Evolutionary conservation across 2,113 vertebrate species (phyloP).

Genomic region (Zosterops japonicus): DNA sequence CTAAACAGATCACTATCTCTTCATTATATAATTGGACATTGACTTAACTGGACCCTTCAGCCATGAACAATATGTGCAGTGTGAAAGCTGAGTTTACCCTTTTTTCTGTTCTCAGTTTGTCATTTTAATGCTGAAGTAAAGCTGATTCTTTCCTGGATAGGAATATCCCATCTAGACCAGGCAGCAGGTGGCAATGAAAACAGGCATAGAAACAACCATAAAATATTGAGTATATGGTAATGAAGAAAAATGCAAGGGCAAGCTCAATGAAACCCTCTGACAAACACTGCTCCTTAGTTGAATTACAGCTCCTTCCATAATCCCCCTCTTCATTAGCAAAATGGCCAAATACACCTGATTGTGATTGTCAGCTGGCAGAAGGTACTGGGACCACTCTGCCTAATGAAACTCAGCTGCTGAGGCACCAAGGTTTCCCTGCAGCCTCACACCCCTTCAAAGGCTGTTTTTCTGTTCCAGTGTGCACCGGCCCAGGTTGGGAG

Average conservation of each 20-base stretch:
- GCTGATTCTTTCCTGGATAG: not conserved
- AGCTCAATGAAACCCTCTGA: not conserved
- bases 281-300: not conserved
- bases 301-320: conserved; percentile 35
- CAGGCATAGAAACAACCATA: not conserved
- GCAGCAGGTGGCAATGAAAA: not conserved
- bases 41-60: not conserved
- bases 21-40: not conserved
- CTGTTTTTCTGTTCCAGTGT: not conserved
- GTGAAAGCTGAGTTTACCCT: not conserved
- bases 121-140: not conserved
- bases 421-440: not conserved
- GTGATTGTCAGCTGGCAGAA: conserved; percentile 52
- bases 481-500: not conserved
- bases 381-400: not conserved
- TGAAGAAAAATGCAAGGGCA: not conserved
- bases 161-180: not conserved
- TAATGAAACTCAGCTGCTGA: conserved; percentile 32
- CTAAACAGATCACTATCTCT: conserved; percentile 36
- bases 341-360: conserved; percentile 9
- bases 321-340: conserved; percentile 49
- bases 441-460: not conserved
- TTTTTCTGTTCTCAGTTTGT: not conserved
- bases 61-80: not conserved
- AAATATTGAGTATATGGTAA: not conserved